Evolutionary conservation across 2,888 invertebrate species (phyloP).

Genomic region (Mythimna vitellina): DNA sequence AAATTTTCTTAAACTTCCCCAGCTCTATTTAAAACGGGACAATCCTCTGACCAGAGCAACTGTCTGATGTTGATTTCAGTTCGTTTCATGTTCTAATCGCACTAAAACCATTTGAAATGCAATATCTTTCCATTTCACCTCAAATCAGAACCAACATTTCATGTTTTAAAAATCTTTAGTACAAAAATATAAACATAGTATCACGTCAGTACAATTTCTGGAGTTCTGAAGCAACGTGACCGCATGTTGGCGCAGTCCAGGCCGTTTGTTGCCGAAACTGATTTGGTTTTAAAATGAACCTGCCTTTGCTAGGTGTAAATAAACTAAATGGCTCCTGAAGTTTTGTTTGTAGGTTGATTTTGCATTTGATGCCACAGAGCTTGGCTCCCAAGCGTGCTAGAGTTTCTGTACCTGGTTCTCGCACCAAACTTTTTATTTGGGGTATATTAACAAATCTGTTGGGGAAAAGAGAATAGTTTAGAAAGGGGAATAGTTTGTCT

Average conservation of each 20-base stretch:
- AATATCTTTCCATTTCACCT: neutral
- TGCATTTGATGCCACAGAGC: conserved; percentile 16
- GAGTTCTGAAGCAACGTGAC: conserved; percentile 42
- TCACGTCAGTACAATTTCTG: conserved; percentile 25
- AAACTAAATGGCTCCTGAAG: conserved; percentile 36
- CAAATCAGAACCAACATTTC: conserved; percentile 11
- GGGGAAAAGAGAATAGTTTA: too few relatives aligned
- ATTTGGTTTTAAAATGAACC: conserved; percentile 69
- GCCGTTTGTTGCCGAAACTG: conserved; percentile 63
- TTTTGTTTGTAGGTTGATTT: conserved; percentile 21
- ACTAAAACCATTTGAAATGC: too few relatives aligned
- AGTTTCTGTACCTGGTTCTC: too few relatives aligned
- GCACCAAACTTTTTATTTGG: too few relatives aligned
- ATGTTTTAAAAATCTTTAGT: neutral
- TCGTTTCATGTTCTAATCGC: too few relatives aligned
- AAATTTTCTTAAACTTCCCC: too few relatives aligned
- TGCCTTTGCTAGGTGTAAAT: conserved; percentile 32
- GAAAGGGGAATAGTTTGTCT: too few relatives aligned
- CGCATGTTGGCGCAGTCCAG: conserved; percentile 43
- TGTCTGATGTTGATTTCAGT: too few relatives aligned
- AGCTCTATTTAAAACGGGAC: too few relatives aligned
- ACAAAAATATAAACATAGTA: conserved; percentile 22
- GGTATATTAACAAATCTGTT: too few relatives aligned
- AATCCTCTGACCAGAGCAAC: too few relatives aligned
- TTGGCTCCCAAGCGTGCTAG: too few relatives aligned